A percentile compares a stretch with the other conserved stretches of the same genome.
Evolutionary conservation across 2,113 vertebrate species (phyloP).

Genomic region (Xenopus laevis): DNA sequence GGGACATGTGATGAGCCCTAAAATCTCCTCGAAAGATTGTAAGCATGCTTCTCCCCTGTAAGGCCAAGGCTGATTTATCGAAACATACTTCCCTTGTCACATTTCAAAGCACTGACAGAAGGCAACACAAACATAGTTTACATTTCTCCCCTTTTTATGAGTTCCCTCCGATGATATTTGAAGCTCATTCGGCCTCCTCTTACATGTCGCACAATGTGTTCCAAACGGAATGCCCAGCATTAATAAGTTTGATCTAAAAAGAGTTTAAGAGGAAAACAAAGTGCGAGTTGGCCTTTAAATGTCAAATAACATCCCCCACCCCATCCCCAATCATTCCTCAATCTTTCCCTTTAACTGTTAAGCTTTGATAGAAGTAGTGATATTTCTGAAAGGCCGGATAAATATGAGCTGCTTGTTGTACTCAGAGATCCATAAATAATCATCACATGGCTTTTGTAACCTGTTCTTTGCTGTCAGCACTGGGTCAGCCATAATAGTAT

Average conservation of each 20-base stretch:
- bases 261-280: slow-evolving; percentile 31
- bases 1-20: too few relatives aligned
- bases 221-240: slow-evolving; percentile 3
- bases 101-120: background rate
- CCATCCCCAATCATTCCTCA: background rate
- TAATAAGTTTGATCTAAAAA: slow-evolving; percentile 40
- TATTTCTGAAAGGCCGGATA: slow-evolving; percentile 60
- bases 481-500: slow-evolving; percentile 89
- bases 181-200: background rate
- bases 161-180: background rate
- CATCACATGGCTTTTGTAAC: slow-evolving; percentile 85
- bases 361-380: slow-evolving; percentile 6
- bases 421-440: slow-evolving; percentile 78
- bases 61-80: background rate
- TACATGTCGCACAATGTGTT: slow-evolving; percentile 10
- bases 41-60: background rate
- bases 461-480: slow-evolving; percentile 94
- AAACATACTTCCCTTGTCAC: background rate
- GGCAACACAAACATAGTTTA: background rate
- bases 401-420: slow-evolving; percentile 59
- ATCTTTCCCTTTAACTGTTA: slow-evolving; percentile 6
- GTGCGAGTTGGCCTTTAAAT: background rate
- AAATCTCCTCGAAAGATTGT: too few relatives aligned
- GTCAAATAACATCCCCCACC: slow-evolving; percentile 14
- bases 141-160: background rate